These are phyloP conservation scores for Phenganax stokvisi DNA, from an alignment of 92 coral and sea anemone genomes.

Conservation along the genomic window DNA sequence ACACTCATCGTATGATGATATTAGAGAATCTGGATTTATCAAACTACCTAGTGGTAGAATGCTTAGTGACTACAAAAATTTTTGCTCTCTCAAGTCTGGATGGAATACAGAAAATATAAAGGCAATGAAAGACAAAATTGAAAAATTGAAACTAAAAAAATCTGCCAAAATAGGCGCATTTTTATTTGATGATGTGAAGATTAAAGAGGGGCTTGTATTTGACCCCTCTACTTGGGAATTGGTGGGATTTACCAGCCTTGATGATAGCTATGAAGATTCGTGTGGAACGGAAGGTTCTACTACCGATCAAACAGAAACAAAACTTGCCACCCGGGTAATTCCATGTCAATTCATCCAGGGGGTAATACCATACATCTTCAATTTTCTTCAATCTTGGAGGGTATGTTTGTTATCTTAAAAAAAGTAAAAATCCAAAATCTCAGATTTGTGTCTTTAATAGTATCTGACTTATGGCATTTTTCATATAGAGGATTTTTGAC, in stretches of 20 bases:
- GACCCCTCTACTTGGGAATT: slow-evolving; percentile 42
- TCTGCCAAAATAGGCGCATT: slow-evolving; percentile 32
- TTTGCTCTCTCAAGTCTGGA: slow-evolving; percentile 36
- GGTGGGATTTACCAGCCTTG: slow-evolving; percentile 29
- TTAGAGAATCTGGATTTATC: slow-evolving; percentile 28
- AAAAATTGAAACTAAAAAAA: slow-evolving; percentile 34
- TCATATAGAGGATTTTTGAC: background rate
- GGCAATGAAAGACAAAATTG: slow-evolving; percentile 35
- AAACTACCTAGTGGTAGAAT: slow-evolving; percentile 45
- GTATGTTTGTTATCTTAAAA: no score
- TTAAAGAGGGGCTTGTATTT: slow-evolving; percentile 38
- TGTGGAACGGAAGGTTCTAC: background rate
- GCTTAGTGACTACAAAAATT: slow-evolving; percentile 40
- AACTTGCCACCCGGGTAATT: slow-evolving; percentile 12
- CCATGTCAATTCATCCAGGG: slow-evolving; percentile 1
- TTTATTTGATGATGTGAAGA: slow-evolving; percentile 37
- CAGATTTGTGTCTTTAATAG: background rate
- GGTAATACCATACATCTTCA: background rate
- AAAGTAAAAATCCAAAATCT: background rate
- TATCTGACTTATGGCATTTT: background rate
- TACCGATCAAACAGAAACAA: slow-evolving; percentile 15
- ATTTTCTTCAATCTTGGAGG: no score
- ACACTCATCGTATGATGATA: slow-evolving; percentile 34
- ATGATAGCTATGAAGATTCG: background rate
- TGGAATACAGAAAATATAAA: slow-evolving; percentile 35